These are phyloP conservation scores for Cephonodes hylas DNA, from an alignment of 2,888 invertebrate species.

Conservation along the genomic window DNA sequence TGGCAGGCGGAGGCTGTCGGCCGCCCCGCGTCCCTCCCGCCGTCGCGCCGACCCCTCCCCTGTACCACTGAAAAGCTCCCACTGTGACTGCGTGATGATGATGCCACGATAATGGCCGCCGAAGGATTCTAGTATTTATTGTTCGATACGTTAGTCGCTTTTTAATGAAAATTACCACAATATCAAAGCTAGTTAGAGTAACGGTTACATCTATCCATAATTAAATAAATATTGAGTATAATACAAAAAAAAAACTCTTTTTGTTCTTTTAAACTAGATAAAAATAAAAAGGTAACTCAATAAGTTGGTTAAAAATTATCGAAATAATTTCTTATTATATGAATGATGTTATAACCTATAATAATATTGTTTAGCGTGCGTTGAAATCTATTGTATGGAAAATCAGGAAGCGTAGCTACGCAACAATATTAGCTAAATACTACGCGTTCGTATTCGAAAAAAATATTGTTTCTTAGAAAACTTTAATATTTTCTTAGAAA, in stretches of 20 bases:
- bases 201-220: not conserved
- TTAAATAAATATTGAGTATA: no score
- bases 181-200: not conserved
- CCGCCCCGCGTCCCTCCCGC: slow-evolving; percentile 62
- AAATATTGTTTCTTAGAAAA: no score
- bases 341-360: not conserved
- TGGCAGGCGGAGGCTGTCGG: slow-evolving; percentile 72
- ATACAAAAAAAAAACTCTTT: no score
- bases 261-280: no score
- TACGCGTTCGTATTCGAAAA: no score
- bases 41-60: slow-evolving; percentile 51
- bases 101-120: slow-evolving; percentile 76
- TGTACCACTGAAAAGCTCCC: slow-evolving; percentile 72
- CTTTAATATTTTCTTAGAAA: no score
- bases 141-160: slow-evolving; percentile 64
- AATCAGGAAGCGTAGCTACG: slow-evolving; percentile 26
- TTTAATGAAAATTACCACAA: slow-evolving; percentile 46
- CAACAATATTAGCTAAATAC: not conserved
- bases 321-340: no score
- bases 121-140: slow-evolving; percentile 77
- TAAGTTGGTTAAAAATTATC: no score
- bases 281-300: no score
- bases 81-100: slow-evolving; percentile 72
- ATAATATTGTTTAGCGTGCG: slow-evolving; percentile 28
- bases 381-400: slow-evolving; percentile 50